Conservation (phyloP, 2,113 vertebrate species). For the Gulo gulo region DNA sequence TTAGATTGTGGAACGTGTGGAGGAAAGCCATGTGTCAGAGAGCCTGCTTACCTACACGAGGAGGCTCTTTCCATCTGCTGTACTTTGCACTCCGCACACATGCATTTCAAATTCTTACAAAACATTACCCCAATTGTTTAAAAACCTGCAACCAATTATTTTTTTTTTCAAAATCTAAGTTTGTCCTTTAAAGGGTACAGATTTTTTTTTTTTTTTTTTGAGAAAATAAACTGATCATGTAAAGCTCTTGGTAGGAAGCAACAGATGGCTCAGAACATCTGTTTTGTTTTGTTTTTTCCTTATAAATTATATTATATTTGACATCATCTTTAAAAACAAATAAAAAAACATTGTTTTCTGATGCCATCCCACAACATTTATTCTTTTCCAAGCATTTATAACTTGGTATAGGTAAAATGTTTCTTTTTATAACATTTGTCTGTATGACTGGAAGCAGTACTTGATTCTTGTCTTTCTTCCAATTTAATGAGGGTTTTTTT, state of each 20-base stretch:
- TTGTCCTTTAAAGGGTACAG: background rate
- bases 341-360: background rate
- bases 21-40: background rate
- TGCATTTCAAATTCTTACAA: background rate
- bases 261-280: background rate
- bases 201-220: background rate
- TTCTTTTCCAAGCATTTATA: background rate
- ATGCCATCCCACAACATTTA: background rate
- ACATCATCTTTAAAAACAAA: slow-evolving; percentile 14
- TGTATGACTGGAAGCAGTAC: background rate
- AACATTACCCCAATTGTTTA: background rate
- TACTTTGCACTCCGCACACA: background rate
- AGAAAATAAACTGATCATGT: background rate
- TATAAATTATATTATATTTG: background rate
- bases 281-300: background rate
- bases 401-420: background rate
- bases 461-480: background rate
- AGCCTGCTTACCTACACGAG: background rate
- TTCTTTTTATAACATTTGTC: background rate
- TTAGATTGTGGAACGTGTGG: background rate
- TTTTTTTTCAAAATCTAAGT: background rate
- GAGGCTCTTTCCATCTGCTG: background rate
- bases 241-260: background rate
- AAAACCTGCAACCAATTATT: background rate
- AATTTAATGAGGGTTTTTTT: background rate